Base-by-base conservation (phyloP, 2,888 invertebrate genomes). In the Euspilapteryx auroguttella region DNA sequence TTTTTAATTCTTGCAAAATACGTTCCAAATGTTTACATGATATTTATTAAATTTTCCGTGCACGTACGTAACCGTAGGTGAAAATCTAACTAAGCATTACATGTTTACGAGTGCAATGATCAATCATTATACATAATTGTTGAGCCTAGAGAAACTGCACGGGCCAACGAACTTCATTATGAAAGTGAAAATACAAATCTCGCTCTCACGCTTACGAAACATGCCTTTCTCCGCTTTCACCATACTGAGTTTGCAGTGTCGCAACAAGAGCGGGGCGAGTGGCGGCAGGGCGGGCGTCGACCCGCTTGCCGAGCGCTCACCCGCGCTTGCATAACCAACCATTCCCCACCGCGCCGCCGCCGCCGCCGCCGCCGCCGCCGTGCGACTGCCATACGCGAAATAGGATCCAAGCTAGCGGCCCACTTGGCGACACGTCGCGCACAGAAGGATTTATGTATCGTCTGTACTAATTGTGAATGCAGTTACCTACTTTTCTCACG, bases 271-370 rank as follows among this genome's bases (percentile, higher is more conserved):
- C 47, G 47, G 51, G 51, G 49, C 46, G 47, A 55, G 49, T 42
- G 45, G 47, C 44, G 40, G 47, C 42, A 46, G 49, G 65, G 71
- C 80, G 81, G 79, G 69, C 81, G 79, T 66, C 81, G 82, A 82
- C 82, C 82, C 65, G 81, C 76, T 80, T 82, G 78, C 64, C 75
- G 79, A 75, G 81, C 82, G 80, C 77, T 82, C 80, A 82, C 82
- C 73, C 62, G 59, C 57, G 63, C 64, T 71, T 73, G 71, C 71
- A 69, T 71, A 69, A 69, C 62, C 37, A 35, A 36, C 47, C 49
- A 39, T 39, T 44, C 37, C 44, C 38, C 42, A 38, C 44, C 47
- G 41, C 47, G 40, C 40, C 42, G 35, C 40, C 35, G 38, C 34
- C 35, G 39, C 23, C 37, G 31, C 37, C 17, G 17, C 17, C 17